A percentile compares a stretch with the other conserved stretches of the same genome.
Evolutionary conservation across 2,888 invertebrate genomes (phyloP).

Genomic region (Nasonia oneida): DNA sequence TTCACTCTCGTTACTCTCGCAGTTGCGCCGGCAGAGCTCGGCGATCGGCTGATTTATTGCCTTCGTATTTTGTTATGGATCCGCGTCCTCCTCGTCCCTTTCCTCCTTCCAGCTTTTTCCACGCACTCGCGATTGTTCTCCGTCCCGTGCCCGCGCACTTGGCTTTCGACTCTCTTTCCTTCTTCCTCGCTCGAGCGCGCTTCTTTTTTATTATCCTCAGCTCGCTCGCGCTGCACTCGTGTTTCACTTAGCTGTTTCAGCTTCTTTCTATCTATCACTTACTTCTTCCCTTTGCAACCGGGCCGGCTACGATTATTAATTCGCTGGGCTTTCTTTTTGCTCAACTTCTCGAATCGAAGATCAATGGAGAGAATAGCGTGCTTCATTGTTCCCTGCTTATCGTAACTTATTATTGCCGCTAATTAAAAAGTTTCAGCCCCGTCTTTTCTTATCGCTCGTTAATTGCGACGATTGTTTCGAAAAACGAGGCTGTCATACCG

Average conservation of each 20-base stretch:
- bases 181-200: slow-evolving; percentile 32
- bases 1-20: slow-evolving; percentile 54
- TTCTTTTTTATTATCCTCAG: slow-evolving; percentile 43
- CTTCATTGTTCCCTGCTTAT: slow-evolving; percentile 31
- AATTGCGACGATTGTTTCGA: slow-evolving; percentile 22
- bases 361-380: slow-evolving; percentile 45
- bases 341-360: slow-evolving; percentile 3
- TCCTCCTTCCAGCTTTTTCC: slow-evolving; percentile 30
- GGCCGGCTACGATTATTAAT: slow-evolving; percentile 48
- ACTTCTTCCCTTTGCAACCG: slow-evolving; percentile 32
- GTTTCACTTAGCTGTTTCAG: slow-evolving; percentile 52
- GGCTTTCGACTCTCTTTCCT: not conserved
- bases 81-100: slow-evolving; percentile 25
- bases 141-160: not conserved
- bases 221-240: not conserved
- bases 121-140: not conserved
- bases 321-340: slow-evolving; percentile 18
- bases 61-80: slow-evolving; percentile 60
- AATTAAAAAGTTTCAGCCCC: slow-evolving; percentile 45
- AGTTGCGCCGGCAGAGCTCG: slow-evolving; percentile 31
- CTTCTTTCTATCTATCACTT: slow-evolving; percentile 47
- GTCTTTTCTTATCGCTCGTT: not conserved
- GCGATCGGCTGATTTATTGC: slow-evolving; percentile 60
- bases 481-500: not conserved
- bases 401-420: slow-evolving; percentile 29